These are phyloP conservation scores for Hyposoter didymator DNA, from an alignment of 2,888 invertebrate species.

Conservation along the genomic window DNA sequence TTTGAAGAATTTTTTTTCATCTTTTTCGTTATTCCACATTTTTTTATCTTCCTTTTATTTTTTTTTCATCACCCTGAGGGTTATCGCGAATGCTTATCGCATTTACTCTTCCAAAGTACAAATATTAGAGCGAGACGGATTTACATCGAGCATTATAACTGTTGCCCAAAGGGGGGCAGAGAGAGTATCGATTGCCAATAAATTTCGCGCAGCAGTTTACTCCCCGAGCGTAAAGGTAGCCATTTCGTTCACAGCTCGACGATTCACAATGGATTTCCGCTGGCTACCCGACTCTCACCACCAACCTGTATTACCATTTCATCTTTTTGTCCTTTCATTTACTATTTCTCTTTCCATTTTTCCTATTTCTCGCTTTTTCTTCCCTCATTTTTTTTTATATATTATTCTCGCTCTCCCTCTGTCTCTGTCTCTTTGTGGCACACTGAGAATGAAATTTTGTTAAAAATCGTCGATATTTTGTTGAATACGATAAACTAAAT, in stretches of 20 bases:
- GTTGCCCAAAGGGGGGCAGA: neutral
- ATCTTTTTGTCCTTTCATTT: slow-evolving; percentile 17
- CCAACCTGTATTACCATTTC: slow-evolving; percentile 51
- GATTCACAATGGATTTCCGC: slow-evolving; percentile 77
- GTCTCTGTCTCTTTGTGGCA: slow-evolving; percentile 9
- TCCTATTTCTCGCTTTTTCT: neutral
- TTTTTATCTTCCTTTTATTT: no score
- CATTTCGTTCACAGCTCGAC: slow-evolving; percentile 78
- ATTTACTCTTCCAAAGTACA: slow-evolving; percentile 8
- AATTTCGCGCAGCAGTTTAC: slow-evolving; percentile 76
- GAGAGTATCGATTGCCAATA: slow-evolving; percentile 78
- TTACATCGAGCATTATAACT: neutral
- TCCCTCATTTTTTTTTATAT: neutral
- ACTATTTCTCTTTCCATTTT: neutral
- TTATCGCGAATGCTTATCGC: neutral
- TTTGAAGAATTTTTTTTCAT: neutral
- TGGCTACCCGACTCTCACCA: slow-evolving; percentile 54
- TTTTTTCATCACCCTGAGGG: neutral
- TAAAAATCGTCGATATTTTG: no score
- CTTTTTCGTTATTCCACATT: neutral
- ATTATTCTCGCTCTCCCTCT: neutral
- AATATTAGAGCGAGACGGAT: slow-evolving; percentile 16
- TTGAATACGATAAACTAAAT: no score
- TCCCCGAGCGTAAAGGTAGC: slow-evolving; percentile 78
- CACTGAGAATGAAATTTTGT: no score